Conservation (phyloP, 2,888 invertebrate genomes). For the Tillus elongatus region DNA sequence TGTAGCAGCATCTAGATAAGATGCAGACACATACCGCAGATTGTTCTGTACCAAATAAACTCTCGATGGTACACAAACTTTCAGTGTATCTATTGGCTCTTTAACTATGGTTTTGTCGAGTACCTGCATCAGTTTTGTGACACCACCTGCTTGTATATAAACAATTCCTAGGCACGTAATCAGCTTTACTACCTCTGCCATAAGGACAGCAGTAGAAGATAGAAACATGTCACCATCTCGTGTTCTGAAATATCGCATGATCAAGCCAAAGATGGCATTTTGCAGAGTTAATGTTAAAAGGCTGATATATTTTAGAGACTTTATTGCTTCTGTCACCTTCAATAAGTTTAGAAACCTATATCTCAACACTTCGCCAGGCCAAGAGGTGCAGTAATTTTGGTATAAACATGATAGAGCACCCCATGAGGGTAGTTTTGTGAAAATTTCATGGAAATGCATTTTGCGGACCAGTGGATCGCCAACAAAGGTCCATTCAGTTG, state of each 20-base stretch:
- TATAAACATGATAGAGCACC: no score
- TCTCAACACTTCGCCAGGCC: no score
- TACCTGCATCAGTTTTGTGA: slow-evolving; percentile 48
- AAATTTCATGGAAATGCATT: no score
- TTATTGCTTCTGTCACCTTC: no score
- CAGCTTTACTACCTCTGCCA: slow-evolving; percentile 85
- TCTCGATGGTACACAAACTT: slow-evolving; percentile 91
- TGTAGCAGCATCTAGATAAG: slow-evolving; percentile 96
- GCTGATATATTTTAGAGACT: slow-evolving; percentile 88
- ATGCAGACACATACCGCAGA: slow-evolving; percentile 89
- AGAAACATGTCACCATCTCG: slow-evolving; percentile 57
- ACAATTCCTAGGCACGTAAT: slow-evolving; percentile 73
- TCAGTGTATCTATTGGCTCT: slow-evolving; percentile 77
- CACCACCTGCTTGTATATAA: slow-evolving; percentile 62
- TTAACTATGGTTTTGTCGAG: slow-evolving; percentile 66
- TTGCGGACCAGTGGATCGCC: no score
- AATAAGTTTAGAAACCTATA: no score
- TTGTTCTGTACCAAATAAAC: slow-evolving; percentile 96
- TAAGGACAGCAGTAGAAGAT: slow-evolving; percentile 69
- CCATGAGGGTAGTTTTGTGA: no score
- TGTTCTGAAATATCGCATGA: slow-evolving; percentile 93
- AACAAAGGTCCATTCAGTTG: no score
- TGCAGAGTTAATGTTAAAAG: slow-evolving; percentile 87
- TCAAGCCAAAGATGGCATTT: slow-evolving; percentile 91
- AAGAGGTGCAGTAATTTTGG: no score